Evolutionary conservation across 2,113 vertebrate genomes (phyloP).

Genomic region (Cavia aperea): DNA sequence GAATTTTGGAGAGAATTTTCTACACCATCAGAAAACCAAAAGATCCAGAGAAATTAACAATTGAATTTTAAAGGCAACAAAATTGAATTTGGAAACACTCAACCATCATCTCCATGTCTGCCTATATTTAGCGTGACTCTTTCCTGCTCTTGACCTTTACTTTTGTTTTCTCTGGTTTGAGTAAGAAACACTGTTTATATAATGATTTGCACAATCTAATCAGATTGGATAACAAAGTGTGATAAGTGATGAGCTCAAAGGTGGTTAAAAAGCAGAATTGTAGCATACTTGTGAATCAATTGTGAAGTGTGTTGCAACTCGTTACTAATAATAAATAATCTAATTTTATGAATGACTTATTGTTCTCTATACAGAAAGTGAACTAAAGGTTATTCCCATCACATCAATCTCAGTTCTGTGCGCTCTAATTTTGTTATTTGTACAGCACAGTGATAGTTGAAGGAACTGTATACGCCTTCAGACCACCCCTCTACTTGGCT

Average conservation of each 20-base stretch:
- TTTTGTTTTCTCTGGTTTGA: not conserved
- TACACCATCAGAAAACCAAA: not conserved
- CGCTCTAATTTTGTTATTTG: not conserved
- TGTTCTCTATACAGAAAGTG: not conserved
- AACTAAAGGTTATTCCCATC: not conserved
- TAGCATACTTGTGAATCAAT: not conserved
- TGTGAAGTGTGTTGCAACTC: not conserved
- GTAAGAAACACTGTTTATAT: not conserved
- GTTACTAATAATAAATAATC: not conserved
- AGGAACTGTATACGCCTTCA: not conserved
- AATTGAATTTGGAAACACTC: not conserved
- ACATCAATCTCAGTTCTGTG: not conserved
- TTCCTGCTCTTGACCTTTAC: not conserved
- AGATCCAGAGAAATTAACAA: not conserved
- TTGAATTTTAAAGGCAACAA: not conserved
- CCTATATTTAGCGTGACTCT: not conserved
- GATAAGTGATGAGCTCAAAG: not conserved
- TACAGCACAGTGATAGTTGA: accelerated
- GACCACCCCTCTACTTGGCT: not conserved
- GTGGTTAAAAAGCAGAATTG: not conserved
- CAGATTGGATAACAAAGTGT: not conserved
- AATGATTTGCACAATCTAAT: not conserved
- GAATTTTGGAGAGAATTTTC: not conserved
- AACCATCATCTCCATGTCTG: not conserved
- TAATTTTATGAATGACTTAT: not conserved